Evolutionary conservation across 2,797 vertebrate genomes (phyloP), one percentile per base, ranked within the genome.

Genomic region (Eulemur rubriventer): DNA sequence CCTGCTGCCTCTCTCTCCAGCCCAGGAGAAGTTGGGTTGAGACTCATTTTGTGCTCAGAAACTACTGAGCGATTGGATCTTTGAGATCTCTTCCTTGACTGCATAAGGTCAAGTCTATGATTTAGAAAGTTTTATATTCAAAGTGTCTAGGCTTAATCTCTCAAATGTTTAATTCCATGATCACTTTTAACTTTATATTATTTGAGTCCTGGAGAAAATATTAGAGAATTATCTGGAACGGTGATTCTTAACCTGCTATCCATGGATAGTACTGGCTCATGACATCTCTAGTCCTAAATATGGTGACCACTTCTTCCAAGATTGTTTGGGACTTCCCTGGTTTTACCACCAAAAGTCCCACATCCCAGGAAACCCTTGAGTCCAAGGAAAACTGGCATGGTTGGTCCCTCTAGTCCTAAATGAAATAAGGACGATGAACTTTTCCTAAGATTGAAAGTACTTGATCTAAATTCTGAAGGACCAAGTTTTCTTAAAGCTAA

Each of bases 381-480:
- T 83, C 28, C 38, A 18, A 87, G 48, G 46, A 7, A 88, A 95
- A 86, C 33, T 75, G 35, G 1, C 26, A 48, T 85, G 10, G 33
- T 41, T 92, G 11, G 10, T 85, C 24, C 79, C 7, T 10, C 18
- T 80, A 70, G 52, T 80, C n/a, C 46, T 84, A 81, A 84, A 76
- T 41, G 79, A 92, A 92, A 85, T 73, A 88, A 90, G 20, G 11
- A 52, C 26, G 69, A 67, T 48, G 24, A 30, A 11, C 93, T 79
- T 89, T 84, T 65, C 30, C 16, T 92, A 35, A 89, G 57, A 14
- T 61, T 94, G 43, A 43, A 89, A 81, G n/a, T 70, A 93, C 52
- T 73, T 73, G 57, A 76, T 65, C 82, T 91, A 86, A 94, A 93
- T 95, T 97, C 35, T 83, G 52, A 89, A 95, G 57, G 46, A n/a